Percentiles rank a stretch among this genome's conserved stretches.
Evolutionary conservation across 1,140 invertebrate genomes (phyloP).

Genomic region (Solenopsis fugax): DNA sequence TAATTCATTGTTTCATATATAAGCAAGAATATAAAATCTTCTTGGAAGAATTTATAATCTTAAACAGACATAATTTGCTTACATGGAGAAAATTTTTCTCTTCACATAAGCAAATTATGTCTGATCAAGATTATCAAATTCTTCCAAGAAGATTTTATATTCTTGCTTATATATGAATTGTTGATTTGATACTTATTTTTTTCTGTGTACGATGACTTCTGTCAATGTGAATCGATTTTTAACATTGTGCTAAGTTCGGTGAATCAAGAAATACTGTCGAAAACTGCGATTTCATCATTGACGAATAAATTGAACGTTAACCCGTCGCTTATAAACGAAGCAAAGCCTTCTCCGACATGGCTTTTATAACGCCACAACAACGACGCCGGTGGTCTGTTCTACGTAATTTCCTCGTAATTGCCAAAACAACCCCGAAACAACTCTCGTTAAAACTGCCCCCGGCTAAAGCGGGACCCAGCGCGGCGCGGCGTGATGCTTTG

Average conservation of each 20-base stretch:
- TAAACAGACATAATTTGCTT: no score
- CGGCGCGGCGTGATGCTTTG: slow-evolving; percentile 22
- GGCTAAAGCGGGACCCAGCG: slow-evolving; percentile 21
- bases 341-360: neutral
- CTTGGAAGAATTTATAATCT: no score
- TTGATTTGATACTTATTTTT: no score
- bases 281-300: slow-evolving; percentile 20
- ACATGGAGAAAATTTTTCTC: no score
- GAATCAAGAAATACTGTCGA: neutral
- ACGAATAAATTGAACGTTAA: slow-evolving; percentile 33
- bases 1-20: no score
- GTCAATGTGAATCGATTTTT: neutral
- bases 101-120: no score
- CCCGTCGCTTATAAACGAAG: slow-evolving; percentile 20
- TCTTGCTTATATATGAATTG: no score
- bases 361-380: slow-evolving; percentile 68
- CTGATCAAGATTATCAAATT: no score
- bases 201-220: neutral
- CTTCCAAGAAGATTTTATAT: no score
- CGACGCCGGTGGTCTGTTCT: slow-evolving; percentile 71
- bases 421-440: slow-evolving; percentile 83
- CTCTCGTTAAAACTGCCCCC: slow-evolving; percentile 82
- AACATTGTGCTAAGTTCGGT: neutral
- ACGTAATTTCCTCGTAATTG: slow-evolving; percentile 85
- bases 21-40: no score